Conservation (phyloP, 1,140 invertebrate species). For the Sweltsa coloradensis region DNA sequence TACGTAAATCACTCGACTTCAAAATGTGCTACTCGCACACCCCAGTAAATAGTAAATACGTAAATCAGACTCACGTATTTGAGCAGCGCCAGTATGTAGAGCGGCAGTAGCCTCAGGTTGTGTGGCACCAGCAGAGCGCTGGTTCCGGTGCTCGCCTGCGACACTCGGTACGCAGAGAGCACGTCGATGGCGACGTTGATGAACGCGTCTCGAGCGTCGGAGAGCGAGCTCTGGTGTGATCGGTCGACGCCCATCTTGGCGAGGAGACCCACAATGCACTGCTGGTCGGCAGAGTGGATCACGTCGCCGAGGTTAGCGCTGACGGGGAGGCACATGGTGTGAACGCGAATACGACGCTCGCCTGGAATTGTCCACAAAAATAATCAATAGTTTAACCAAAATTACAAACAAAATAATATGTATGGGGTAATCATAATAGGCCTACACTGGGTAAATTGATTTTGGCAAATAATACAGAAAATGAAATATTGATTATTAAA, state of each 20-base stretch:
- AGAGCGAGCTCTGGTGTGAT: conserved; percentile 68
- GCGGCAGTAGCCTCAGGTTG: conserved; percentile 67
- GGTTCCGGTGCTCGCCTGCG: conserved; percentile 42
- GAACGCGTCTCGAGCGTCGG: conserved; percentile 90
- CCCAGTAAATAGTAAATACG: neutral
- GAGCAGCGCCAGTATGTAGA: conserved; percentile 81
- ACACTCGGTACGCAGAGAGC: conserved; percentile 65
- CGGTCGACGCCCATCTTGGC: conserved; percentile 96
- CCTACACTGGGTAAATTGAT: too few relatives aligned
- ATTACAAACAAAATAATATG: too few relatives aligned
- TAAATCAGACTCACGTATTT: conserved; percentile 61
- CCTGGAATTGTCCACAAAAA: conserved; percentile 45
- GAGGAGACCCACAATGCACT: conserved; percentile 83
- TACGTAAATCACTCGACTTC: too few relatives aligned
- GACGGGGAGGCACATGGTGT: conserved; percentile 90
- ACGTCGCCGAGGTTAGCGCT: conserved; percentile 73
- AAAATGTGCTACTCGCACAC: too few relatives aligned
- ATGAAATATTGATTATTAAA: too few relatives aligned
- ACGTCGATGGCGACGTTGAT: conserved; percentile 91
- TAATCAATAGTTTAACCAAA: conserved; percentile 8
- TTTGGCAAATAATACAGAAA: too few relatives aligned
- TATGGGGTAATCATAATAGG: too few relatives aligned
- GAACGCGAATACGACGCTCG: conserved; percentile 93
- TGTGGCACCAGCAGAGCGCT: conserved; percentile 58
- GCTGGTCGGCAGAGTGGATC: conserved; percentile 85